Conservation (phyloP, 2,113 vertebrate species). For the Nanorana parkeri region DNA sequence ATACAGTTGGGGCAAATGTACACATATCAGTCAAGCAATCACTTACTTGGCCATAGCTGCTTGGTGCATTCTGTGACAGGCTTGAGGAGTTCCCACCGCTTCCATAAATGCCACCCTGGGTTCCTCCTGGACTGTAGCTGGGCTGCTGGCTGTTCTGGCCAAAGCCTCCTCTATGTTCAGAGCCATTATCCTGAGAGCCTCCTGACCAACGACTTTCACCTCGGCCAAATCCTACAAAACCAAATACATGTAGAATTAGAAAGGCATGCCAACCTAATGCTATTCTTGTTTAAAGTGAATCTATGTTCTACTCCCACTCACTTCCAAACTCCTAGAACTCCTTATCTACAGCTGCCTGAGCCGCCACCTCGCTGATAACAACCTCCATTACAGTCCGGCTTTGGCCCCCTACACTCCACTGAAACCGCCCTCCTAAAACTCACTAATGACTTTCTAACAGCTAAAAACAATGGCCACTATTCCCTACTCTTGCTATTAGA, state of each 20-base stretch:
- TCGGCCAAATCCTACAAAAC: slow-evolving; percentile 78
- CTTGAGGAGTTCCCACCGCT: slow-evolving; percentile 50
- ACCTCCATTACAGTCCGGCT: no score
- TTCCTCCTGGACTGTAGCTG: slow-evolving; percentile 76
- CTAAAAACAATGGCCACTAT: no score
- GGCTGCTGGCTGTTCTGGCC: slow-evolving; percentile 69
- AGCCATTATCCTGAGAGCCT: slow-evolving; percentile 76
- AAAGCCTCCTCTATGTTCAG: slow-evolving; percentile 66
- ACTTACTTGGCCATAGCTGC: slow-evolving; percentile 74
- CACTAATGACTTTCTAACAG: no score
- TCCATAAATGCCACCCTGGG: slow-evolving; percentile 65
- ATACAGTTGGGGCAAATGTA: background rate
- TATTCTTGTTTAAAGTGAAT: no score
- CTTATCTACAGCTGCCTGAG: no score
- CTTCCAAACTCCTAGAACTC: no score
- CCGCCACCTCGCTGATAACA: no score
- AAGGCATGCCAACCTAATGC: no score
- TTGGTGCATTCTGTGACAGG: slow-evolving; percentile 58
- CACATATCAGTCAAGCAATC: background rate
- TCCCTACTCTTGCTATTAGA: no score
- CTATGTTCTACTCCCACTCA: no score
- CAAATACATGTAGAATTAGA: slow-evolving; percentile 11
- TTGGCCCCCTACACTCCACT: no score
- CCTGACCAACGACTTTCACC: slow-evolving; percentile 83
- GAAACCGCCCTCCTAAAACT: no score